phyloP scores from a whole-genome alignment of 2,113 vertebrate genomes.

The Lepisosteus osseus region DNA sequence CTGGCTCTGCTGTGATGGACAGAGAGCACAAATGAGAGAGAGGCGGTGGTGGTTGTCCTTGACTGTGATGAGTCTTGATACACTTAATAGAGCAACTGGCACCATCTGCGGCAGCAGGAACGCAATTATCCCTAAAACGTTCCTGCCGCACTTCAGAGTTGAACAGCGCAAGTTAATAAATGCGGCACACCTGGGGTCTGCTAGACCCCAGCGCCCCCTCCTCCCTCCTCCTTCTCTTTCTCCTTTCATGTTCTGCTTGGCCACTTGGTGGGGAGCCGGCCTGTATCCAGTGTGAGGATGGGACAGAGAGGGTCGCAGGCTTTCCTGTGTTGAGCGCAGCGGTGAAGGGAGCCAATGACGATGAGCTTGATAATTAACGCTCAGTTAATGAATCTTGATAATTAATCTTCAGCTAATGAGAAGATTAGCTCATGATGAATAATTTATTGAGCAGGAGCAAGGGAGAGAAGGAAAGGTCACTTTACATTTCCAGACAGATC shows the following conservation, averaged over 20 bases:
- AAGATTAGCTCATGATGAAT: no score
- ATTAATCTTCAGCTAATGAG: no score
- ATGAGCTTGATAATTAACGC: no score
- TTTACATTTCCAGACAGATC: no score
- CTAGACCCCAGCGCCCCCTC: conserved; percentile 32
- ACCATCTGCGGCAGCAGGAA: conserved; percentile 62
- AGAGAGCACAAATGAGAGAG: conserved; percentile 46
- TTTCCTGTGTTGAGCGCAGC: no score
- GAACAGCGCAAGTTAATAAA: conserved; percentile 40
- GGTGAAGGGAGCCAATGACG: no score
- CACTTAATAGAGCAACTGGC: conserved; percentile 56
- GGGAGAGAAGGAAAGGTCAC: no score
- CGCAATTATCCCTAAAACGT: conserved; percentile 64
- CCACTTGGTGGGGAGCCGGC: neutral
- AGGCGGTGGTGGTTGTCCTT: conserved; percentile 40
- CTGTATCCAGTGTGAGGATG: conserved; percentile 41
- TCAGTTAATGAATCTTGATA: no score
- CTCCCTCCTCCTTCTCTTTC: conserved; percentile 40
- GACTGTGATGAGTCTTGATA: conserved; percentile 39
- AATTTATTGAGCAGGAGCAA: no score
- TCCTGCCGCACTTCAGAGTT: conserved; percentile 51
- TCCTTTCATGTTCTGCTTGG: conserved; percentile 12
- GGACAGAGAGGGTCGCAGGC: no score
- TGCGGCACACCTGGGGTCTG: conserved; percentile 55
- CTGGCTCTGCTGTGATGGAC: conserved; percentile 28